These are phyloP conservation scores for Chloropsis hardwickii DNA, from an alignment of 2,113 vertebrate genomes.

Conservation along the genomic window DNA sequence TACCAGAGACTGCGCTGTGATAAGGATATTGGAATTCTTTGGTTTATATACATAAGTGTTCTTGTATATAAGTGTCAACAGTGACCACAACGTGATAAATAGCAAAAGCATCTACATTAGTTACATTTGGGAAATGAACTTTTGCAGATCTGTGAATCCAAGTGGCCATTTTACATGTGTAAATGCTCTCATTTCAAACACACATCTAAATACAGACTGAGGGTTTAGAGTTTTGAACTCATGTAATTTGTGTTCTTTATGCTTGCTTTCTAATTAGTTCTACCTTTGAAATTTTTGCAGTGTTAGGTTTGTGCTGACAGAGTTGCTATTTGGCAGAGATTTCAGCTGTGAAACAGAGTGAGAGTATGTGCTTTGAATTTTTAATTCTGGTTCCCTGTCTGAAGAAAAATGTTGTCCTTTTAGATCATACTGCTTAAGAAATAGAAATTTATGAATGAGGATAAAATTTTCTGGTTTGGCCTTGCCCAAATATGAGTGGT, in stretches of 20 bases:
- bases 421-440: not conserved
- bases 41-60: not conserved
- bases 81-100: not conserved
- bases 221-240: not conserved
- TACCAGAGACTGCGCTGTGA: not conserved
- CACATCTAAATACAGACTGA: not conserved
- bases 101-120: not conserved
- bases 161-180: rapidly evolving
- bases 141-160: not conserved
- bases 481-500: not conserved
- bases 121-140: not conserved
- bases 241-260: not conserved
- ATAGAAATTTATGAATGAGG: not conserved
- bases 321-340: not conserved
- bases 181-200: not conserved
- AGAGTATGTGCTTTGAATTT: not conserved
- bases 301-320: not conserved
- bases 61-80: not conserved
- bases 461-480: not conserved
- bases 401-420: not conserved
- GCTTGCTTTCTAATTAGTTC: not conserved
- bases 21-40: not conserved
- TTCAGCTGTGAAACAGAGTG: not conserved
- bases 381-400: not conserved
- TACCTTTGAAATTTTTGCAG: not conserved